Conservation (phyloP, 2,888 invertebrate species). For the Linnaemya tessellans region DNA sequence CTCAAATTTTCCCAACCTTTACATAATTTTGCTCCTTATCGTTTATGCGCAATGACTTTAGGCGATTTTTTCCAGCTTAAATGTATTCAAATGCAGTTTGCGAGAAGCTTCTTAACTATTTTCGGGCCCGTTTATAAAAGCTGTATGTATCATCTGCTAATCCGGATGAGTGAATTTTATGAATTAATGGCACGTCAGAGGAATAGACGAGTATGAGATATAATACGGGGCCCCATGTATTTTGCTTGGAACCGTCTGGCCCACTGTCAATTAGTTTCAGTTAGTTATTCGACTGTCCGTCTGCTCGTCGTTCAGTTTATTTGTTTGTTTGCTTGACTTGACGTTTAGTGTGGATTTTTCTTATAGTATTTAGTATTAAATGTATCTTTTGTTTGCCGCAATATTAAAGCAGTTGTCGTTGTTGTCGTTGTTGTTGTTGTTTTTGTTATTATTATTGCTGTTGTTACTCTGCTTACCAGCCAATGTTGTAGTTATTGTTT, state of each 20-base stretch:
- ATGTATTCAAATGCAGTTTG: too few species aligned
- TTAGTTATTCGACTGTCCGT: conserved; percentile 22
- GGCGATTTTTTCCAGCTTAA: too few species aligned
- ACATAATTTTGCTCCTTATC: too few species aligned
- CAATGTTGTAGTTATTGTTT: conserved; percentile 32
- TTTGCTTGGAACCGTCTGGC: not conserved
- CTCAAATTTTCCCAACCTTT: too few species aligned
- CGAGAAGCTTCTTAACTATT: too few species aligned
- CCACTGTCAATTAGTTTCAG: conserved; percentile 50
- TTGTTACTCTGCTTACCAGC: conserved; percentile 55
- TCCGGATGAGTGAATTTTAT: too few species aligned
- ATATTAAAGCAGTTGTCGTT: conserved; percentile 44
- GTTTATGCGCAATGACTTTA: too few species aligned
- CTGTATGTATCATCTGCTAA: too few species aligned
- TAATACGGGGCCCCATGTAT: not conserved
- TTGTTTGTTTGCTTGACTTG: conserved; percentile 67
- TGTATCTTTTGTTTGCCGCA: conserved; percentile 71
- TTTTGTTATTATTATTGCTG: conserved; percentile 21
- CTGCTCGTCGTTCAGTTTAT: conserved; percentile 21
- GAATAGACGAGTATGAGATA: too few species aligned
- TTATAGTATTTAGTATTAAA: conserved; percentile 69
- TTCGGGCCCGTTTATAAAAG: too few species aligned
- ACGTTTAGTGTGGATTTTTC: conserved; percentile 69
- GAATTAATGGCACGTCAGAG: too few species aligned
- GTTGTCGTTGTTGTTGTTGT: conserved; percentile 9